Base-by-base conservation (phyloP, 2,888 invertebrate species). In the Agonopterix arenella region DNA sequence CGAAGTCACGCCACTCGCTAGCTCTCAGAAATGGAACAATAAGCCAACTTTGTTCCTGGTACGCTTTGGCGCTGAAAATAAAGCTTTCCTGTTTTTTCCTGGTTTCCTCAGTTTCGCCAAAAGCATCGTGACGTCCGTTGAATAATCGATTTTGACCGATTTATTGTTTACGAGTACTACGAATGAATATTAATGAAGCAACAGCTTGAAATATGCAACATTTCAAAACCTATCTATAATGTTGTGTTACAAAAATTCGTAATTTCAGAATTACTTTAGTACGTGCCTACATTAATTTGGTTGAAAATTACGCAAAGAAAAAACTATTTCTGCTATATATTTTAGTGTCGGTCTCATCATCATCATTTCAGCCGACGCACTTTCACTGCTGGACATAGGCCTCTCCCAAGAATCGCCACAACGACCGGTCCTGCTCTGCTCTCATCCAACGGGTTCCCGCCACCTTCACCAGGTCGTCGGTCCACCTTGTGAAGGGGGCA, bases 41-140 rank as follows among this genome's bases (percentile, higher is more conserved):
- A 49, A 49, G 44, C 48, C 45, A 49, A 49, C 48, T 45, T 49
- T 49, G 48, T 49, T 38, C 48, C 28, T 38, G 48, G 48, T 48
- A 40, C 48, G 48, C 48, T 45, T 45, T 49, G 44, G 45, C 40
- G 44, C 40, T 45, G 10, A 38, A 45, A 48, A 49, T 45, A 36
- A 45, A 40, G 37, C 36, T 45, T 45, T 45, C 18, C 45, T 11
- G 40, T n/a, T 40, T 40, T 40, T 40, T 40, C 10, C 40, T n/a
- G 40, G n/a, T n/a, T n/a, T n/a, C 40, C 40, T n/a, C 10, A 40
- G 40, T n/a, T 40, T 40, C 8, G 36, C 45, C 43, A 16, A 11
- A 4, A 43, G 9, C 11, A 42, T 44, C 18, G 44, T 16, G 44
- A 44, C 44, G n/a, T 18, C n/a, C 18, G 44, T 44, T 44, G 13